Conservation (phyloP, 2,113 vertebrate species). For the Tamias sibiricus region DNA sequence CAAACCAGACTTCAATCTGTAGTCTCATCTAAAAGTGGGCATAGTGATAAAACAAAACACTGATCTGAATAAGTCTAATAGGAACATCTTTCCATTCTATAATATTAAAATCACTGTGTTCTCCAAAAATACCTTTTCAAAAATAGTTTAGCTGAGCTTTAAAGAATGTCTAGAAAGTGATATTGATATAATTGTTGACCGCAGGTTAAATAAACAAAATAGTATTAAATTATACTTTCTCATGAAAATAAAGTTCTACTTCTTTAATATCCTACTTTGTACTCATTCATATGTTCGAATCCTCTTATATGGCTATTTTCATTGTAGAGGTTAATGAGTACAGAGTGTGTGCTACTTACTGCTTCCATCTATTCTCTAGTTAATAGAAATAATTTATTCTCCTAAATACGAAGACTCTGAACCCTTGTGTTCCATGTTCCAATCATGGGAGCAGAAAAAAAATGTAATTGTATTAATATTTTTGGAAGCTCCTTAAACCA, state of each 20-base stretch:
- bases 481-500: conserved; percentile 27
- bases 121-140: neutral
- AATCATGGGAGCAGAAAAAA: neutral
- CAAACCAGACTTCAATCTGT: neutral
- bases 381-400: neutral
- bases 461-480: conserved; percentile 40
- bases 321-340: neutral
- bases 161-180: neutral
- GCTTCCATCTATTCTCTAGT: neutral
- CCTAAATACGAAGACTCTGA: neutral
- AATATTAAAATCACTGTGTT: neutral
- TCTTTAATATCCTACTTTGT: neutral
- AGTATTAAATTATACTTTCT: conserved; percentile 24
- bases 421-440: neutral
- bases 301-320: neutral
- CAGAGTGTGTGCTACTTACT: neutral
- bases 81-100: neutral
- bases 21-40: neutral
- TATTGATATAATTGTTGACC: neutral
- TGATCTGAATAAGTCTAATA: neutral
- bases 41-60: neutral
- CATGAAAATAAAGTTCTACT: neutral
- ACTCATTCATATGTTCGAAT: neutral
- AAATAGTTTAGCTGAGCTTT: neutral
- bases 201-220: neutral